phyloP scores from a whole-genome alignment of 2,888 invertebrate species.

The Pheosia tremula region DNA sequence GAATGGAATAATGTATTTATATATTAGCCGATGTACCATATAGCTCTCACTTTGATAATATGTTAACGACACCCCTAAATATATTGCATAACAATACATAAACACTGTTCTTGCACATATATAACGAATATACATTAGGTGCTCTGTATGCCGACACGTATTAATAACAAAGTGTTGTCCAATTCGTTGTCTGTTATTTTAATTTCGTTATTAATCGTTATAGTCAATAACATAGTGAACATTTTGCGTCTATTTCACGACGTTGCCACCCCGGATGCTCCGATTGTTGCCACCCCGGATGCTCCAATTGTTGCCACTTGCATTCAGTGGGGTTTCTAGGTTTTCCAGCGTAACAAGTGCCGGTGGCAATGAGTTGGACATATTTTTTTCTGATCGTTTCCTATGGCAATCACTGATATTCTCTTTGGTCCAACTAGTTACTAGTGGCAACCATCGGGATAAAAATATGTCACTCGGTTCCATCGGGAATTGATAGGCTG shows the following conservation, averaged over 20 bases:
- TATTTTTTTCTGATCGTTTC: no score
- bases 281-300: no score
- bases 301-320: no score
- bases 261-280: no score
- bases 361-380: no score
- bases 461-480: no score
- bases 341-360: no score
- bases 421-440: no score
- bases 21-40: constrained; percentile 37
- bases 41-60: constrained; percentile 30
- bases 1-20: constrained; percentile 44
- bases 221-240: constrained; percentile 37
- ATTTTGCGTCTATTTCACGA: neutral
- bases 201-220: constrained; percentile 33
- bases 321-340: no score
- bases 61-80: constrained; percentile 36
- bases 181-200: constrained; percentile 29
- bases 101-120: constrained; percentile 34
- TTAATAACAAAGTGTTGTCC: constrained; percentile 25
- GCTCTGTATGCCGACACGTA: constrained; percentile 23
- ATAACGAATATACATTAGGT: constrained; percentile 11
- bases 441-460: no score
- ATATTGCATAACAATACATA: constrained; percentile 36
- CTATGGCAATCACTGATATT: no score
- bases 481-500: no score